Conservation (phyloP, 2,888 invertebrate species). For the Drosophila cyrtoloma region DNA sequence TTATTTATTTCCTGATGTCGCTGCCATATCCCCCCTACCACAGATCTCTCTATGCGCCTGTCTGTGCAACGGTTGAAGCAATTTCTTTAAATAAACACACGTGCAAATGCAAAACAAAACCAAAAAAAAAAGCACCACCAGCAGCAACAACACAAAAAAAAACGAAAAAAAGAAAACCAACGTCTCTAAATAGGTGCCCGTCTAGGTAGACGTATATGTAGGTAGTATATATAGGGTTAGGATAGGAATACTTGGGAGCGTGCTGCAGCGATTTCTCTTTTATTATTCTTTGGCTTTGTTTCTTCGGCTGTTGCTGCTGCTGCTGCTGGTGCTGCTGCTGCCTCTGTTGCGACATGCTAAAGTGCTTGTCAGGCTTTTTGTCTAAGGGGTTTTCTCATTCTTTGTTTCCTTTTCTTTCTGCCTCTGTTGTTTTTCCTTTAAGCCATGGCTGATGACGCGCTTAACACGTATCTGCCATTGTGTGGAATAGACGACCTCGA, state of each 20-base stretch:
- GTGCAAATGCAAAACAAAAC: constrained; percentile 67
- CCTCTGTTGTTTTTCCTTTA: constrained; percentile 18
- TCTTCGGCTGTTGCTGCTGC: constrained; percentile 7
- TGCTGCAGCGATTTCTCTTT: constrained; percentile 43
- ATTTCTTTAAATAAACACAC: constrained; percentile 84
- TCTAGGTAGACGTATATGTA: constrained; percentile 25
- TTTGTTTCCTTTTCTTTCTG: constrained; percentile 26
- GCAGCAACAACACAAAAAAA: background rate
- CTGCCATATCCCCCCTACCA: constrained; percentile 3
- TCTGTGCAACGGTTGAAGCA: constrained; percentile 70
- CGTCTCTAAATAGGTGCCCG: constrained; percentile 69
- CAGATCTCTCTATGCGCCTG: constrained; percentile 24
- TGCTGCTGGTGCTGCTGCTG: constrained; percentile 6
- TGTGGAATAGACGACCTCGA: constrained; percentile 70
- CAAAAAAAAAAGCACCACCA: constrained; percentile 17
- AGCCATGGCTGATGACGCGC: constrained; percentile 71
- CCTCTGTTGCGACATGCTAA: constrained; percentile 68
- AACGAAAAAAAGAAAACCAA: background rate
- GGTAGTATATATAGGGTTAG: constrained; percentile 34
- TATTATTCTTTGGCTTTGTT: constrained; percentile 62
- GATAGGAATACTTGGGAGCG: constrained; percentile 38
- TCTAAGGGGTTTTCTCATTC: constrained; percentile 43
- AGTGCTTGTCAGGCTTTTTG: constrained; percentile 81
- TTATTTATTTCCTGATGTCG: constrained; percentile 79
- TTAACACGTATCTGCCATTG: constrained; percentile 79